A percentile compares a stretch with the other conserved stretches of the same genome.
These are phyloP conservation scores for Talpa occidentalis DNA, from an alignment of 2,113 vertebrate species.

Conservation along the genomic window DNA sequence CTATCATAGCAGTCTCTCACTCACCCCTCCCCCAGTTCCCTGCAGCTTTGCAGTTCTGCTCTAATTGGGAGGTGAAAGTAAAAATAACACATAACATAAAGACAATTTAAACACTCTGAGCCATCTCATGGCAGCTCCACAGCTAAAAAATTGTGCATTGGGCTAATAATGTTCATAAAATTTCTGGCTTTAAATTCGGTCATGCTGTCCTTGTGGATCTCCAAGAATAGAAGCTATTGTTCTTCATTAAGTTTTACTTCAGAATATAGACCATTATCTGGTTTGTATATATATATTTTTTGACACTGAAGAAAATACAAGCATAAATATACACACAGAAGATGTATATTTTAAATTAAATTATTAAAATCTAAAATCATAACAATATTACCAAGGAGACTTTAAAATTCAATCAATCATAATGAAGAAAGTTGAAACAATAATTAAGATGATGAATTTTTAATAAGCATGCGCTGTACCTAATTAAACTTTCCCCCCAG, in stretches of 20 bases:
- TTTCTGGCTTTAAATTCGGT: conserved; percentile 33
- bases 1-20: background rate
- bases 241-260: conserved; percentile 25
- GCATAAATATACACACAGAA: background rate
- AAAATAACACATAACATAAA: conserved; percentile 20
- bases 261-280: background rate
- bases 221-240: conserved; percentile 4
- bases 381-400: background rate
- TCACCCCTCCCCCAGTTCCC: no score
- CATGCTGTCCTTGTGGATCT: background rate
- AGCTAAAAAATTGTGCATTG: background rate
- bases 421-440: background rate
- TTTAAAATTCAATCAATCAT: conserved; percentile 6
- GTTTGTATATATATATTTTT: background rate
- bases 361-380: conserved; percentile 14
- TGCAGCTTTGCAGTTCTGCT: background rate
- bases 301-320: background rate
- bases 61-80: background rate
- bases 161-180: background rate
- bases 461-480: background rate
- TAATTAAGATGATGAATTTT: conserved; percentile 33
- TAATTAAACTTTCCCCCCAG: conserved; percentile 37
- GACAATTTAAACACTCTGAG: background rate
- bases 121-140: background rate
- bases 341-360: conserved; percentile 5